Evolutionary conservation across 2,113 vertebrate genomes (phyloP), one percentile per base, ranked within the genome.

Genomic region (Channa maculata): DNA sequence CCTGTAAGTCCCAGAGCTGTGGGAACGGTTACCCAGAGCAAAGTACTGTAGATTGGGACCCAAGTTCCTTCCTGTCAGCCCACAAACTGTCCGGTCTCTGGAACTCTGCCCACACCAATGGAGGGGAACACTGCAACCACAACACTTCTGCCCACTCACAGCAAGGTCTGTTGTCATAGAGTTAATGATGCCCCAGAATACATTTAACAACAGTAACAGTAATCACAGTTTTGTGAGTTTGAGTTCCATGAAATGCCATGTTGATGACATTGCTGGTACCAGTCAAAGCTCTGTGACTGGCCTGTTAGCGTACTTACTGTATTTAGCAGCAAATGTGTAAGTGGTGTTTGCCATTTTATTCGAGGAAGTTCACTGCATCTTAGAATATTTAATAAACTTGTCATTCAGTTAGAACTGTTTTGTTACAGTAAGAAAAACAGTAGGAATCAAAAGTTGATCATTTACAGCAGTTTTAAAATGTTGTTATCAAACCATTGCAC

Each of bases 41-140:
- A 41, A 98, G 96, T 92, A 97, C 97, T 62, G 97, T 96, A 80
- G 98, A 99, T 92, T 99, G 98, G 97, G 97, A 99, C 91, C 98
- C 98, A 59, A 99, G 97, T 92, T 99, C 98, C 12, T 99, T 99
- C 95, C 94, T 99, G 91, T 99, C 98, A 44, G 98, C 98, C 81
- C 97, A 98, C 93, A 99, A 99, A 93, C 96, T 99, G 85, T 99
- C 97, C 0, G 97, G 97, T 82, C 96, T 99, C 75, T 99, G 98
- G 98, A 99, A 97, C 91, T 98, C 98, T 0, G 94, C 95, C 70
- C 97, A 99, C 93, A 93, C 94, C 88, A 97, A 96, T 0, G 96
- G 96, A 82, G 95, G 94, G 3, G 1, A 80, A 8, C 96, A 96
- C 82, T 96, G 96, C 90, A 95, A 91, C 91, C 96, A 96, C 45